Conservation (phyloP, 2,113 vertebrate genomes). For the Hippocampus mohnikei region DNA sequence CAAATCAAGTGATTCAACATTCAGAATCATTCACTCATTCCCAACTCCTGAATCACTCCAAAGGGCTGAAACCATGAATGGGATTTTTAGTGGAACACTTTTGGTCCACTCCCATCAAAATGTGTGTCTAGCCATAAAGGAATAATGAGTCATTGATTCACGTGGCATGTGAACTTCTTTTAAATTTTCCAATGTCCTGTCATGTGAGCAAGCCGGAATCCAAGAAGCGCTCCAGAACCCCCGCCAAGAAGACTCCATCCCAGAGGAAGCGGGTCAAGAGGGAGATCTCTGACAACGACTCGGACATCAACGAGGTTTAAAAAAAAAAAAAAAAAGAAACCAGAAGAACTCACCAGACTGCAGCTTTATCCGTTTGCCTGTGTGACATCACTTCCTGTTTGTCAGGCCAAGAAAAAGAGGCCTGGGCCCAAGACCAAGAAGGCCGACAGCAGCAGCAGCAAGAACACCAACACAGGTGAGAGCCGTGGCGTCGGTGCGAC, state of each 20-base stretch:
- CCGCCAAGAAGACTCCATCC: conserved; percentile 45
- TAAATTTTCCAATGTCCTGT: conserved; percentile 35
- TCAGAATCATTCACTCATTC: no score
- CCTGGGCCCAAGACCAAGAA: conserved; percentile 87
- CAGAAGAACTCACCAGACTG: no score
- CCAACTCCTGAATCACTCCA: no score
- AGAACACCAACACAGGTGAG: conserved; percentile 77
- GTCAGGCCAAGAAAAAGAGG: conserved; percentile 83
- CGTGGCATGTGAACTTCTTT: background rate
- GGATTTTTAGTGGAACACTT: no score
- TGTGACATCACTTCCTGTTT: background rate
- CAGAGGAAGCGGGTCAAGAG: conserved; percentile 50
- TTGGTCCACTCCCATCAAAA: no score
- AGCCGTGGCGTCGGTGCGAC: no score
- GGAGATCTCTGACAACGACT: conserved; percentile 29
- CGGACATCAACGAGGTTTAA: conserved; percentile 41
- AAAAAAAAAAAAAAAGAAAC: conserved; percentile 28
- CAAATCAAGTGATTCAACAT: no score
- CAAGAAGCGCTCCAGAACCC: conserved; percentile 38
- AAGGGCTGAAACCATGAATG: no score
- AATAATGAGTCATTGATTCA: background rate
- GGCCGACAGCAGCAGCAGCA: conserved; percentile 94
- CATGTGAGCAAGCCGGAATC: conserved; percentile 8
- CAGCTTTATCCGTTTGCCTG: background rate
- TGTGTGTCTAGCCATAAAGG: no score